These are phyloP conservation scores for Varecia variegata DNA, from an alignment of 2,797 vertebrate genomes.

Conservation along the genomic window DNA sequence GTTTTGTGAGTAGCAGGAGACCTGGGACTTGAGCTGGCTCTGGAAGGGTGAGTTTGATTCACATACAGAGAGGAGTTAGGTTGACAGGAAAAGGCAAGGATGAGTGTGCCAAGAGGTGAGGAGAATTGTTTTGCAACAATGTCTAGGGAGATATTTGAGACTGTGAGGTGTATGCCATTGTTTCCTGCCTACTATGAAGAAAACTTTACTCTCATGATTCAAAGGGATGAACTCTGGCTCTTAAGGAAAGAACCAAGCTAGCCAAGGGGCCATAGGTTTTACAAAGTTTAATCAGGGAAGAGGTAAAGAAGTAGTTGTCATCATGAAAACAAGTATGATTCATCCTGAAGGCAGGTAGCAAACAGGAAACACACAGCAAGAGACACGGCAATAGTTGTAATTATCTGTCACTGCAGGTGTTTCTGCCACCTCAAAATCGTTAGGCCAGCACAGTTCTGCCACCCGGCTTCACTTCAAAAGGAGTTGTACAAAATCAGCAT, in stretches of 20 bases:
- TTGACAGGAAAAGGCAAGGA: not conserved
- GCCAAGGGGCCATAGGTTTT: not conserved
- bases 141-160: not conserved
- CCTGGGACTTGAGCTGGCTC: not conserved
- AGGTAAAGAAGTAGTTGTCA: constrained; percentile 72
- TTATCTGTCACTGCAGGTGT: constrained; percentile 70
- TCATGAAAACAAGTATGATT: constrained; percentile 67
- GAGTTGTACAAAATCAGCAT: not conserved
- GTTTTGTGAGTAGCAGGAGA: not conserved
- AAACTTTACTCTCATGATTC: not conserved
- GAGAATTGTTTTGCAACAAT: not conserved
- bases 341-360: constrained; percentile 64
- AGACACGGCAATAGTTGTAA: constrained; percentile 12
- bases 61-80: not conserved
- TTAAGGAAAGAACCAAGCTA: constrained; percentile 44
- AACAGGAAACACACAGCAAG: constrained; percentile 61
- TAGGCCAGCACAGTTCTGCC: constrained; percentile 40
- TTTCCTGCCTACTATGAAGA: not conserved
- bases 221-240: not conserved
- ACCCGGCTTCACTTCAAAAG: constrained; percentile 35
- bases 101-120: not conserved
- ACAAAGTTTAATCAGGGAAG: constrained; percentile 56
- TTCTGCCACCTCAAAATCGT: constrained; percentile 56
- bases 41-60: not conserved
- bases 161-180: not conserved